phyloP scores from a whole-genome alignment of 37 sponge, comb jelly and placozoan genomes.

The Sycon ciliatum region DNA sequence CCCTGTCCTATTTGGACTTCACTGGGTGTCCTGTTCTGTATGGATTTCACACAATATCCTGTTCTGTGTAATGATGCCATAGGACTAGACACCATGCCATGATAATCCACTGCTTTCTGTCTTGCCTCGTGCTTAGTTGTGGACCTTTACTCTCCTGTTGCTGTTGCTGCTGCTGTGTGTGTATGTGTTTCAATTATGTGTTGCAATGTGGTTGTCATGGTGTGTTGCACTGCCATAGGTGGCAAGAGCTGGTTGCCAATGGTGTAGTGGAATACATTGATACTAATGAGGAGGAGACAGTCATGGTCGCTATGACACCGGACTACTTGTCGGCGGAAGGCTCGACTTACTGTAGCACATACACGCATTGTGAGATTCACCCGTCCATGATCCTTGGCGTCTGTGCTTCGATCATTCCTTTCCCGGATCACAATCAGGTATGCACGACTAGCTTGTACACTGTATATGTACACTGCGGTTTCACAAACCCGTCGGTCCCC shows the following conservation, averaged over 20 bases:
- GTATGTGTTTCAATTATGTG: too few species aligned
- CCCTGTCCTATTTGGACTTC: too few species aligned
- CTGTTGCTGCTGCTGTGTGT: background rate
- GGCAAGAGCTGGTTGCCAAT: slow-evolving; percentile 94
- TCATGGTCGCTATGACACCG: slow-evolving; percentile 98
- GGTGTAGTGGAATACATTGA: slow-evolving; percentile 99
- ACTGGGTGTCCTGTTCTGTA: too few species aligned
- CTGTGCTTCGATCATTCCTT: slow-evolving; percentile 95
- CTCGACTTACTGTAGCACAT: slow-evolving; percentile 82
- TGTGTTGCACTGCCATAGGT: slow-evolving; percentile 31
- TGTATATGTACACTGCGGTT: background rate
- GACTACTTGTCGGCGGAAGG: slow-evolving; percentile 74
- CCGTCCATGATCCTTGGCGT: slow-evolving; percentile 97
- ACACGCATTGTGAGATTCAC: slow-evolving; percentile 99
- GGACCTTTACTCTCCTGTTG: too few species aligned
- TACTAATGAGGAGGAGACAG: slow-evolving; percentile 97
- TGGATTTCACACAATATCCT: too few species aligned
- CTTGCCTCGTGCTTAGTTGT: too few species aligned
- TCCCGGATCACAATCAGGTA: slow-evolving; percentile 97
- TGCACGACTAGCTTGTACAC: background rate
- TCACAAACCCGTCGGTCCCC: background rate
- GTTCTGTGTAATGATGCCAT: too few species aligned
- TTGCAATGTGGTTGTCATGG: too few species aligned
- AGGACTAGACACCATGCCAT: background rate
- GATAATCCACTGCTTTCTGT: background rate